Evolutionary conservation across 2,113 vertebrate genomes (phyloP).

Genomic region (Poecilia latipinna): DNA sequence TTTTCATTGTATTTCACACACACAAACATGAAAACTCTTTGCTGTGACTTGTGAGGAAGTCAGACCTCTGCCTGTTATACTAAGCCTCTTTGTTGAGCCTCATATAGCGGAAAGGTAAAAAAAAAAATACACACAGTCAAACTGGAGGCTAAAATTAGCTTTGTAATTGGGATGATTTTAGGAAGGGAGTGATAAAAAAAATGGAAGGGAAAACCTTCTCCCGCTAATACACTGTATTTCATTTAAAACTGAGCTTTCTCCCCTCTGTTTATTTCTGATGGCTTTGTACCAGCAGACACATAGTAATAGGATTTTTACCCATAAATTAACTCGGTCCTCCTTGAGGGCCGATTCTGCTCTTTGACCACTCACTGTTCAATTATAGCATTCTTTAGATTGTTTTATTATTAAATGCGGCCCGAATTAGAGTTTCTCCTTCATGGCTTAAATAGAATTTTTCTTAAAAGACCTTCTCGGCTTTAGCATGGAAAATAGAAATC

Average conservation of each 20-base stretch:
- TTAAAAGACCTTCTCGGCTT: conserved; percentile 18
- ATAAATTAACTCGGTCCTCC: conserved; percentile 71
- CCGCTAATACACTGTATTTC: conserved; percentile 44
- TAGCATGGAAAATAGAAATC: not conserved
- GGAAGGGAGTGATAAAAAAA: conserved; percentile 61
- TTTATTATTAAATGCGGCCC: conserved; percentile 51
- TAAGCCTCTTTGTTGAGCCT: conserved; percentile 40
- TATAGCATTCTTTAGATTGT: conserved; percentile 48
- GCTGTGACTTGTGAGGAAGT: conserved; percentile 35
- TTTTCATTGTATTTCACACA: conserved; percentile 18
- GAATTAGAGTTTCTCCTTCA: conserved; percentile 40
- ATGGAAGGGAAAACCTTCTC: conserved; percentile 17
- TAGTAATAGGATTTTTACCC: conserved; percentile 77
- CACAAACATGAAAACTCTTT: not conserved
- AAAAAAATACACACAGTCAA: conserved; percentile 13
- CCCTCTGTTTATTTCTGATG: conserved; percentile 72
- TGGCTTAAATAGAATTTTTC: conserved; percentile 26
- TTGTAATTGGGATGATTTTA: conserved; percentile 74
- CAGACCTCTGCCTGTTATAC: conserved; percentile 59
- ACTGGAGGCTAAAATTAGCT: conserved; percentile 73
- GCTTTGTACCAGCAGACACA: conserved; percentile 74
- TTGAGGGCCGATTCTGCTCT: conserved; percentile 65
- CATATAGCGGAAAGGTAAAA: conserved; percentile 71
- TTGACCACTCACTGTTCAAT: conserved; percentile 65
- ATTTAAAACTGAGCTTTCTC: conserved; percentile 65